Conservation (phyloP, 1,140 invertebrate genomes). For the Sminthurinus signatus region DNA sequence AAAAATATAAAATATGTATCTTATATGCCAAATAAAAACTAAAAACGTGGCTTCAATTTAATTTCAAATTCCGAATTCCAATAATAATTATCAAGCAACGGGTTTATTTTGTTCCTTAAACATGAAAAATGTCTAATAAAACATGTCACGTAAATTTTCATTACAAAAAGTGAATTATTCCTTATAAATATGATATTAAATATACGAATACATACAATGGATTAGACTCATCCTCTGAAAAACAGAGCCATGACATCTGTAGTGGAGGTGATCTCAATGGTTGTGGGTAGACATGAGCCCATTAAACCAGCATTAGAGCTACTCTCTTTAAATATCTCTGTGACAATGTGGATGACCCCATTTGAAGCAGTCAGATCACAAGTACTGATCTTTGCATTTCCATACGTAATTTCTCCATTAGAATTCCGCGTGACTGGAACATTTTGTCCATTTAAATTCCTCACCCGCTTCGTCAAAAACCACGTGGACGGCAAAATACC, state of each 20-base stretch:
- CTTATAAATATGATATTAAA: too few relatives aligned
- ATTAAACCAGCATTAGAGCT: not conserved
- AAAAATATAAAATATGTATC: too few relatives aligned
- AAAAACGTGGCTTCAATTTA: too few relatives aligned
- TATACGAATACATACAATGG: too few relatives aligned
- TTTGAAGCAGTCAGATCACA: conserved; percentile 56
- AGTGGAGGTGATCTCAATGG: not conserved
- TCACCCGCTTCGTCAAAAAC: conserved; percentile 51
- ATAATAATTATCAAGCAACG: too few relatives aligned
- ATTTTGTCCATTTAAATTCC: conserved; percentile 48
- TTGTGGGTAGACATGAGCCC: conserved; percentile 12
- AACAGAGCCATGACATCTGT: not conserved
- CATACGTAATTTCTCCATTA: conserved; percentile 51
- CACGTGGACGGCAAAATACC: conserved; percentile 52
- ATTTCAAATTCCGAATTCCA: too few relatives aligned
- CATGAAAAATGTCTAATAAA: too few relatives aligned
- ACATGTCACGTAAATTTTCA: too few relatives aligned
- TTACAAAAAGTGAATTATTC: too few relatives aligned
- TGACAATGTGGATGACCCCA: conserved; percentile 56
- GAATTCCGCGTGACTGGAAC: conserved; percentile 48
- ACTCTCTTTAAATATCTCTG: conserved; percentile 45
- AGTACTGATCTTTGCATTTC: conserved; percentile 51
- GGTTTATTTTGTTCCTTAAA: too few relatives aligned
- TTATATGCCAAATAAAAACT: too few relatives aligned
- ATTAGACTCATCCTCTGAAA: not conserved